A percentile compares a stretch with the other conserved stretches of the same genome.
These are phyloP conservation scores for Platycnemis pennipes DNA, from an alignment of 2,888 invertebrate species.

Conservation along the genomic window DNA sequence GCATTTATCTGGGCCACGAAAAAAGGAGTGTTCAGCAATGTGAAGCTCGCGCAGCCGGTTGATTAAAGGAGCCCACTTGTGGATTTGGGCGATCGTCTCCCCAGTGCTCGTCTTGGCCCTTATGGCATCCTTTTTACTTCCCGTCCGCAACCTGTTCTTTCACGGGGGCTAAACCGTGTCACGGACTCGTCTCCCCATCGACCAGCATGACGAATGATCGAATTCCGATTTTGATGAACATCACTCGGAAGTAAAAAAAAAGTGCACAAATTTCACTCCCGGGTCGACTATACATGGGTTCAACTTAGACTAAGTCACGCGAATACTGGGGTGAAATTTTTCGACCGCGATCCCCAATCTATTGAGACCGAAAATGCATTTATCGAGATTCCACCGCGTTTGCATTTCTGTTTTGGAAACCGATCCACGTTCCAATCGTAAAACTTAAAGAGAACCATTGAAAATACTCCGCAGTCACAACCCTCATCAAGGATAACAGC, in stretches of 20 bases:
- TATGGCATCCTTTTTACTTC: background rate
- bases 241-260: too few species aligned
- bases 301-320: too few species aligned
- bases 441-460: background rate
- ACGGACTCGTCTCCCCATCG: background rate
- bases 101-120: background rate
- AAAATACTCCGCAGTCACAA: background rate
- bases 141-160: background rate
- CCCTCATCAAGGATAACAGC: background rate
- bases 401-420: too few species aligned
- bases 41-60: background rate
- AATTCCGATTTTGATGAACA: too few species aligned
- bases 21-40: conserved; percentile 21
- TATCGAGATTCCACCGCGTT: too few species aligned
- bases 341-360: too few species aligned
- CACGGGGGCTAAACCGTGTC: background rate
- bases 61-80: background rate
- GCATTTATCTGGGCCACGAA: conserved; percentile 37
- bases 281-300: too few species aligned
- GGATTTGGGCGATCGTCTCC: background rate
- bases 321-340: too few species aligned
- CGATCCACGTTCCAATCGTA: background rate
- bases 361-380: too few species aligned
- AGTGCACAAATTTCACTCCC: too few species aligned
- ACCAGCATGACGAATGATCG: background rate